Percentiles rank a stretch among this genome's conserved stretches.
These are phyloP conservation scores for Schrankia costaestrigalis DNA, from an alignment of 2,888 invertebrate genomes.

Conservation along the genomic window DNA sequence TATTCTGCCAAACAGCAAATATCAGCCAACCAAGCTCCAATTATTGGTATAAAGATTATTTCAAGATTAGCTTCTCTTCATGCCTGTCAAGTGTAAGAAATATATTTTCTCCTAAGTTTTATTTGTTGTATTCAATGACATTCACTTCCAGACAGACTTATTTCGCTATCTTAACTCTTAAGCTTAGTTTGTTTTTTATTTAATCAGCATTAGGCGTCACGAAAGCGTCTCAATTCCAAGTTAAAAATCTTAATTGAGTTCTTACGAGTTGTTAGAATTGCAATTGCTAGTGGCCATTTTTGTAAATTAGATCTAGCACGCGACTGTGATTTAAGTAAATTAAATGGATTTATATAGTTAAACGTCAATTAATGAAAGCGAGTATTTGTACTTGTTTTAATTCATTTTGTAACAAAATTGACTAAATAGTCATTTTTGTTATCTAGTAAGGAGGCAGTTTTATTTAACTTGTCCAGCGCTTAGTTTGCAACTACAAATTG, in stretches of 20 bases:
- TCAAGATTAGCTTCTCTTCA: no score
- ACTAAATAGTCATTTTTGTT: no score
- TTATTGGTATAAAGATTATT: no score
- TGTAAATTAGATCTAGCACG: constrained; percentile 74
- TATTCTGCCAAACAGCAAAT: no score
- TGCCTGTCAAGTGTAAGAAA: no score
- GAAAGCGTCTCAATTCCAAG: constrained; percentile 21
- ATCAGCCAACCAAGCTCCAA: no score
- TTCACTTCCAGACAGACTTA: constrained; percentile 1
- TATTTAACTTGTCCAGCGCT: no score
- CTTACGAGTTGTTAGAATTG: constrained; percentile 69
- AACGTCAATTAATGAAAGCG: constrained; percentile 35
- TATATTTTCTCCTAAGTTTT: no score
- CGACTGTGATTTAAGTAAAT: constrained; percentile 45
- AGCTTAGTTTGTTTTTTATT: constrained; percentile 28
- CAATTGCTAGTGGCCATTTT: constrained; percentile 58
- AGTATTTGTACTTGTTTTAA: constrained; percentile 15
- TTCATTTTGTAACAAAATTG: no score
- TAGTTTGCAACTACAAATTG: no score
- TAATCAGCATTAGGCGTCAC: constrained; percentile 32
- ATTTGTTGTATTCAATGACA: no score
- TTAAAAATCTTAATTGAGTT: constrained; percentile 72
- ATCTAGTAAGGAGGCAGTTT: no score
- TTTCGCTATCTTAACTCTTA: constrained; percentile 10
- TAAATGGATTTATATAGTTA: constrained; percentile 39